Evolutionary conservation across 2,888 invertebrate species (phyloP), one percentile per base, ranked within the genome.

Genomic region (Netelia melanura): DNA sequence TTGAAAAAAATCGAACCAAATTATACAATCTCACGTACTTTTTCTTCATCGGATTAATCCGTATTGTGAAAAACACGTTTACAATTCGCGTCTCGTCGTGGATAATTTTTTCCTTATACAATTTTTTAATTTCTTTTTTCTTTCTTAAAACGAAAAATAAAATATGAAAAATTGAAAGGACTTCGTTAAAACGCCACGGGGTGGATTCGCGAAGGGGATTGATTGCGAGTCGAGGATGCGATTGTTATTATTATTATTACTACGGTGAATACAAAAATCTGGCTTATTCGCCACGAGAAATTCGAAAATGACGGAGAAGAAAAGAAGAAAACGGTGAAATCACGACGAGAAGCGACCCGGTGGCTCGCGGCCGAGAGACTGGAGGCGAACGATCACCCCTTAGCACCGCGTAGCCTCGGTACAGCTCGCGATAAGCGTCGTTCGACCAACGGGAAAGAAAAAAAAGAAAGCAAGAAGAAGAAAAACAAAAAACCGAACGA

Each of bases 1-100:
- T 80, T 80, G 17, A 67, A 74, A 56, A 61, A 78, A 77, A 30
- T n/a, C 17, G 2, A 3, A n/a, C 54, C 9, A 1, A 21, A 23
- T 44, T n/a, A 70, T 38, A 48, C 5, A 30, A 30, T 30, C 30
- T 30, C 44, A 65, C 71, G 30, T 75, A 83, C 83, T 62, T 78
- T 83, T 78, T 75, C 81, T 79, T 85, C 84, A 85, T 81, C 81
- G 68, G 77, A 77, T 81, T 68, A 62, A 72, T 74, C 62, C 72
- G 67, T 83, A 48, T 48, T 10, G 67, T 78, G 70, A 11, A 80
- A 30, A 65, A 64, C n/a, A 61, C 81, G 58, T 75, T 71, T 58
- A 52, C 61, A 78, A 83, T 83, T 74, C 58, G 70, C 30, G 21
- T 56, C 6, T 58, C 30, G 58, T 38, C 44, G n/a, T 48, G 25